Conservation (phyloP, 2,888 invertebrate genomes). For the Lithophane socia region DNA sequence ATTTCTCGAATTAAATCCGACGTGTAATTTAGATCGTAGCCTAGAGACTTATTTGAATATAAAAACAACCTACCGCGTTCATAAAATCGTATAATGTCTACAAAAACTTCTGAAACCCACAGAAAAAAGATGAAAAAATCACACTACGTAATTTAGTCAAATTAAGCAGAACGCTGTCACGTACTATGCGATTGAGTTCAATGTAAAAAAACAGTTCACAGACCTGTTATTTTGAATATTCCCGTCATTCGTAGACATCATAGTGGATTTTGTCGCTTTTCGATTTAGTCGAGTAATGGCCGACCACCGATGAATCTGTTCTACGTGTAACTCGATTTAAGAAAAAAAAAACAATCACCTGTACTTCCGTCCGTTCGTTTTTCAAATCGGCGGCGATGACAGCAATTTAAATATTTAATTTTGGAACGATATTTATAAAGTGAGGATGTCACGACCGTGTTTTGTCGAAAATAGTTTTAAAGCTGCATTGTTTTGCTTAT, state of each 20-base stretch:
- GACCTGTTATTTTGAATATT: slow-evolving; percentile 67
- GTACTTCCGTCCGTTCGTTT: slow-evolving; percentile 78
- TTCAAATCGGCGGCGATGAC: slow-evolving; percentile 74
- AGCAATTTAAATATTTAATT: slow-evolving; percentile 76
- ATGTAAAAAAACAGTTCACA: slow-evolving; percentile 70
- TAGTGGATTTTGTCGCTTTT: slow-evolving; percentile 66
- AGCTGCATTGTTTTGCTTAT: slow-evolving; percentile 56
- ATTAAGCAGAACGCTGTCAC: slow-evolving; percentile 85
- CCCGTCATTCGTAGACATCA: slow-evolving; percentile 36
- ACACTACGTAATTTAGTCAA: slow-evolving; percentile 79
- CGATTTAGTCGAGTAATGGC: slow-evolving; percentile 65
- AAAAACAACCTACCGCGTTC: slow-evolving; percentile 83
- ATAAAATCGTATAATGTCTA: slow-evolving; percentile 78
- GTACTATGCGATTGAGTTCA: slow-evolving; percentile 76
- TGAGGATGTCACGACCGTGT: slow-evolving; percentile 67
- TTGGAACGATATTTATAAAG: slow-evolving; percentile 67
- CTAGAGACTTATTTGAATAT: slow-evolving; percentile 66
- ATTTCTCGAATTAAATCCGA: slow-evolving; percentile 75
- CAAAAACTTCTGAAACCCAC: slow-evolving; percentile 69
- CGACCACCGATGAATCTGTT: slow-evolving; percentile 76
- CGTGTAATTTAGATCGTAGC: slow-evolving; percentile 71
- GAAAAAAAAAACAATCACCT: slow-evolving; percentile 75
- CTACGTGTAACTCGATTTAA: slow-evolving; percentile 72
- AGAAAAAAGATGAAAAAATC: slow-evolving; percentile 72
- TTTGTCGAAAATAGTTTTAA: slow-evolving; percentile 60